These are phyloP conservation scores for Baronia brevicornis DNA, from an alignment of 2,888 invertebrate species.

Conservation along the genomic window DNA sequence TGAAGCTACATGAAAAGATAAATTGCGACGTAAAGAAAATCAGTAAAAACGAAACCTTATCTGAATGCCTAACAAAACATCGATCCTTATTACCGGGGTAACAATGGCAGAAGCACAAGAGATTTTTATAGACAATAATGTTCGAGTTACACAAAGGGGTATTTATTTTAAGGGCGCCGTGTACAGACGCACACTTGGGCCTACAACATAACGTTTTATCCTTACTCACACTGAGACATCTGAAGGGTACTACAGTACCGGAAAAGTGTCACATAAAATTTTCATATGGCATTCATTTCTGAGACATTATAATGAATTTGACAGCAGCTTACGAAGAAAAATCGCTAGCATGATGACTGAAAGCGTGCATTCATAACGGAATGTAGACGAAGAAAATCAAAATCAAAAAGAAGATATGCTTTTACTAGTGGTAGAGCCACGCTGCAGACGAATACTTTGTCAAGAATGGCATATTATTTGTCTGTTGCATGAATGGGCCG, in stretches of 20 bases:
- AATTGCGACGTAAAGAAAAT: no score
- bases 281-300: conserved; percentile 1
- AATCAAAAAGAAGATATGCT: no score
- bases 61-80: no score
- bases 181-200: conserved; percentile 17
- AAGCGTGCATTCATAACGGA: not conserved
- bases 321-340: not conserved
- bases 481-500: no score
- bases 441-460: no score
- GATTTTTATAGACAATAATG: conserved; percentile 10
- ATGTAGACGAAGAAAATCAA: conserved; percentile 5
- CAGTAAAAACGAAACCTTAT: no score
- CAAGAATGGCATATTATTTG: no score
- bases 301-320: conserved; percentile 1
- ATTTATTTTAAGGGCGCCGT: conserved; percentile 15
- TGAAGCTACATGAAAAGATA: no score
- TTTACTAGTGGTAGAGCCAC: no score
- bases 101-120: no score
- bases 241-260: conserved; percentile 7
- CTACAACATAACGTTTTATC: conserved; percentile 16
- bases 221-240: conserved; percentile 3
- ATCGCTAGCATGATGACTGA: conserved; percentile 1
- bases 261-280: conserved; percentile 3
- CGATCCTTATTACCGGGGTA: no score
- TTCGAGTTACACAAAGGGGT: conserved; percentile 11